Evolutionary conservation across 2,888 invertebrate species (phyloP).

Genomic region (Nasonovia ribisnigri): DNA sequence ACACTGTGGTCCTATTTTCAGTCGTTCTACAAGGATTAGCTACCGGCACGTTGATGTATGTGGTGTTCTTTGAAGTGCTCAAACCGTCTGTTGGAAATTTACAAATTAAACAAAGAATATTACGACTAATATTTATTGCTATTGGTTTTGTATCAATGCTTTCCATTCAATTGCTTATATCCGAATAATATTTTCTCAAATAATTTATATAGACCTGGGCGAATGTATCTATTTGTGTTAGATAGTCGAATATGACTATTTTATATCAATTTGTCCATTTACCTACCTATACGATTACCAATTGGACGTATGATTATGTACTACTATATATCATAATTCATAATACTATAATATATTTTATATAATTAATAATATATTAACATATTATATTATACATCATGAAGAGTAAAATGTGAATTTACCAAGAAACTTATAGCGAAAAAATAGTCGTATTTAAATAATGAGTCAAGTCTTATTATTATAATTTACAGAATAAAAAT

Average conservation of each 20-base stretch:
- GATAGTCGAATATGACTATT: neutral
- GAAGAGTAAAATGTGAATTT: neutral
- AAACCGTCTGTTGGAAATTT: constrained; percentile 71
- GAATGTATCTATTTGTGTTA: neutral
- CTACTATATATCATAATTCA: neutral
- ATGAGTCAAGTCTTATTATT: neutral
- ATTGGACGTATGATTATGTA: neutral
- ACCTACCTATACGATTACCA: neutral
- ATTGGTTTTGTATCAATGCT: constrained; percentile 74
- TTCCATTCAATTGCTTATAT: constrained; percentile 50
- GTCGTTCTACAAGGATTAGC: constrained; percentile 79
- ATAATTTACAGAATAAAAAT: neutral
- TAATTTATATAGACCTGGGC: neutral
- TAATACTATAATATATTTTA: neutral
- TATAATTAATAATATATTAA: neutral
- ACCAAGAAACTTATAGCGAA: neutral
- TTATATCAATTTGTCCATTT: neutral
- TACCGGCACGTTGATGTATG: constrained; percentile 83
- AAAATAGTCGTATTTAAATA: neutral
- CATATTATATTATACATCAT: neutral
- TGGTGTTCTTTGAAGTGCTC: constrained; percentile 86
- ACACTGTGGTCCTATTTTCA: constrained; percentile 68
- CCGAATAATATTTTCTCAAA: neutral
- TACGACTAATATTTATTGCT: constrained; percentile 74
- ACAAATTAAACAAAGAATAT: constrained; percentile 72